A percentile compares a stretch with the other conserved stretches of the same genome.
These are phyloP conservation scores for Synergus itoensis DNA, from an alignment of 2,888 invertebrate genomes.

Conservation along the genomic window DNA sequence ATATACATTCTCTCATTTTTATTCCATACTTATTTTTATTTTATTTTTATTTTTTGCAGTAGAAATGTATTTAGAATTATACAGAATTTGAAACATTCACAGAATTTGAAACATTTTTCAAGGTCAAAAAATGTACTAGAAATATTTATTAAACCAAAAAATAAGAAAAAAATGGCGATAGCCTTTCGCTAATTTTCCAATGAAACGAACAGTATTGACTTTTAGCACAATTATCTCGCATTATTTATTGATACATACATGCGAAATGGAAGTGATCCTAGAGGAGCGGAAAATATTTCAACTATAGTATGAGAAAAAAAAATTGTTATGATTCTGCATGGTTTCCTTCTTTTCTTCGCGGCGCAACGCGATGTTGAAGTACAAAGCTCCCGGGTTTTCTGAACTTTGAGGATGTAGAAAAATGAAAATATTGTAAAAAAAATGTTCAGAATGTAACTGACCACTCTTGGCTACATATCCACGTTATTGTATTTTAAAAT, in stretches of 20 bases:
- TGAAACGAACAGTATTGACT: constrained; percentile 5
- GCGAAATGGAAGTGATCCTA: neutral
- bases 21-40: neutral
- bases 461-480: constrained; percentile 41
- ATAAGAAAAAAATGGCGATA: neutral
- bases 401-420: constrained; percentile 17
- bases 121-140: neutral
- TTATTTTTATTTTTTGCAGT: neutral
- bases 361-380: constrained; percentile 16
- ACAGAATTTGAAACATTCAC: neutral
- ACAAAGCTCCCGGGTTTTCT: constrained; percentile 22
- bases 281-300: neutral
- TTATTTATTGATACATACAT: neutral
- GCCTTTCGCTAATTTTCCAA: constrained; percentile 6
- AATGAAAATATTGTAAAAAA: neutral
- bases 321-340: constrained; percentile 28
- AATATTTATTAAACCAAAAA: neutral
- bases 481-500: constrained; percentile 6
- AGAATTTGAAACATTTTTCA: neutral
- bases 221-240: constrained; percentile 6
- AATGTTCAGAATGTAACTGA: constrained; percentile 19
- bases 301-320: constrained; percentile 8
- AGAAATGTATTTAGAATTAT: neutral
- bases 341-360: constrained; percentile 8
- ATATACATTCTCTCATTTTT: neutral